Conservation (phyloP, 1,140 invertebrate species). For the Pseudomyrmex flavicornis region DNA sequence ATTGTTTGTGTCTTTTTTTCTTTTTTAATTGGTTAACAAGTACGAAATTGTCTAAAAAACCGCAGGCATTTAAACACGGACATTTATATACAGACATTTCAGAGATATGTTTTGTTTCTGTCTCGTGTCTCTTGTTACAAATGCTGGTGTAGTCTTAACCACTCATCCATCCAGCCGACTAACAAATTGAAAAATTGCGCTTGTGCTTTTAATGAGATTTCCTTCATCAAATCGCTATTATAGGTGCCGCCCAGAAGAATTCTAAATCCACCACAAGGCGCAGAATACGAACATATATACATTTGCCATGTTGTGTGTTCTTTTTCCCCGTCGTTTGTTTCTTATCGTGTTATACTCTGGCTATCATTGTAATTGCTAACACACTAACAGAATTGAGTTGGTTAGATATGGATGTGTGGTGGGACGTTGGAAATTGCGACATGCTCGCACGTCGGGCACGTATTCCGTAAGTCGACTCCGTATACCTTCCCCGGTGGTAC, state of each 20-base stretch:
- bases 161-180: constrained; percentile 85
- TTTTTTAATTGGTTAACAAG: not conserved
- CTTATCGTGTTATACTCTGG: constrained; percentile 55
- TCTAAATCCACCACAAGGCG: constrained; percentile 42
- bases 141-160: constrained; percentile 81
- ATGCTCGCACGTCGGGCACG: constrained; percentile 97
- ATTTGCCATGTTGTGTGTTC: constrained; percentile 24
- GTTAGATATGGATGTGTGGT: constrained; percentile 98
- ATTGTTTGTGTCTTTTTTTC: not conserved
- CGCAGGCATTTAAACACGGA: not conserved
- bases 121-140: constrained; percentile 56
- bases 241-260: constrained; percentile 64
- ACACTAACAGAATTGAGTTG: constrained; percentile 85
- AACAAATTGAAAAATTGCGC: constrained; percentile 75
- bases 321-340: constrained; percentile 47
- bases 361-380: constrained; percentile 76
- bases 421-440: constrained; percentile 95
- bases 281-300: constrained; percentile 38
- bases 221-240: constrained; percentile 69
- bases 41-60: not conserved
- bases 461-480: constrained; percentile 99
- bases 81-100: not conserved
- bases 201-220: constrained; percentile 66
- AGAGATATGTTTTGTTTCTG: constrained; percentile 46
- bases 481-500: constrained; percentile 99